A percentile compares a stretch with the other conserved stretches of the same genome.
phyloP scores from a whole-genome alignment of 2,888 invertebrate species.

The Drosophila neutralis region DNA sequence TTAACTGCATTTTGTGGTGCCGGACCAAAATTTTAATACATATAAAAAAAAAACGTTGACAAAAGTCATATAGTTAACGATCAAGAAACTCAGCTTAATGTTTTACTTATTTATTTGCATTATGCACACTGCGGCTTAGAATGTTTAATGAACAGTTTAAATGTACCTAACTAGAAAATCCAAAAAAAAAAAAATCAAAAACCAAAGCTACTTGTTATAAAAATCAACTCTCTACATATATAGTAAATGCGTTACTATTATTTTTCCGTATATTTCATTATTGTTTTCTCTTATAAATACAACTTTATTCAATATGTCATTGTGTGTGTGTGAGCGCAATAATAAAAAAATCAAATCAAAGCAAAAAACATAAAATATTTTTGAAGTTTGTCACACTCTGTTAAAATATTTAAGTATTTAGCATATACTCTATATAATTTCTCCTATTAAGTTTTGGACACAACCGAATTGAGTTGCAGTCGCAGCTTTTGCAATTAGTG shows the following conservation, averaged over 20 bases:
- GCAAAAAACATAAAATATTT: constrained; percentile 27
- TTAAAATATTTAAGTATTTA: constrained; percentile 51
- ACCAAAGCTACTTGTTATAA: constrained; percentile 40
- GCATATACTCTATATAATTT: constrained; percentile 45
- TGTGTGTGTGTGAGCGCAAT: constrained; percentile 43
- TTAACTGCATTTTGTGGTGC: constrained; percentile 69
- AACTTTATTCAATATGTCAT: constrained; percentile 26
- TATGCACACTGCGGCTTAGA: constrained; percentile 84
- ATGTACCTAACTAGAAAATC: constrained; percentile 58
- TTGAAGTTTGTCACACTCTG: constrained; percentile 61
- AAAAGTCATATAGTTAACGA: constrained; percentile 43
- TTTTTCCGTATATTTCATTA: constrained; percentile 31
- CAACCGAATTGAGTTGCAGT: constrained; percentile 32
- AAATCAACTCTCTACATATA: constrained; percentile 43
- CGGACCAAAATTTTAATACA: constrained; percentile 15
- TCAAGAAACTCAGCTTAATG: constrained; percentile 78
- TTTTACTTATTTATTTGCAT: constrained; percentile 83
- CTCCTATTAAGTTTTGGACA: constrained; percentile 48
- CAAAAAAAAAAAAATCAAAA: constrained; percentile 32
- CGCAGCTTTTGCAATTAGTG: constrained; percentile 65
- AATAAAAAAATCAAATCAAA: constrained; percentile 21
- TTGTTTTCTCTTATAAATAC: constrained; percentile 27
- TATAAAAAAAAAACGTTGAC: constrained; percentile 24
- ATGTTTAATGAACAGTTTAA: constrained; percentile 70
- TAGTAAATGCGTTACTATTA: constrained; percentile 45